A percentile compares a stretch with the other conserved stretches of the same genome.
Evolutionary conservation across 2,888 invertebrate species (phyloP).

Genomic region (Cheilosia vernalis): DNA sequence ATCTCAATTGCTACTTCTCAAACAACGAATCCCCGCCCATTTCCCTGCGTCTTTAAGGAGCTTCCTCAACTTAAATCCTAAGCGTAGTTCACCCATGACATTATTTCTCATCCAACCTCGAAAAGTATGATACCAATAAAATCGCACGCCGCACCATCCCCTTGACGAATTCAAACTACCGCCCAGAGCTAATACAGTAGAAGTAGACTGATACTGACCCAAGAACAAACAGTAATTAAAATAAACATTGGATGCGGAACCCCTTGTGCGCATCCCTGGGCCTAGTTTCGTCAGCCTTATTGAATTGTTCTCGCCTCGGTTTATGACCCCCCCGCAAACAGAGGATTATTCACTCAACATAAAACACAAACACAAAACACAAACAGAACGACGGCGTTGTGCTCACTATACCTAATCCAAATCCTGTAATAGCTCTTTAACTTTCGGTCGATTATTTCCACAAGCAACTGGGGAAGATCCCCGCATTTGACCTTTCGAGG

Average conservation of each 20-base stretch:
- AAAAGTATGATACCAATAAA: slow-evolving; percentile 13
- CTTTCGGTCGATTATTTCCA: slow-evolving; percentile 65
- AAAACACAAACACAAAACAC: slow-evolving; percentile 13
- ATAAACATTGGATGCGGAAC: slow-evolving; percentile 42
- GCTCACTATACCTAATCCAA: slow-evolving; percentile 3
- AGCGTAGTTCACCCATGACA: slow-evolving; percentile 13
- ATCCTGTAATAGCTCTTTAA: slow-evolving; percentile 57
- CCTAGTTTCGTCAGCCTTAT: slow-evolving; percentile 37
- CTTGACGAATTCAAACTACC: neutral
- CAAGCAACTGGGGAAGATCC: slow-evolving; percentile 7
- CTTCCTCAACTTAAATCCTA: slow-evolving; percentile 14
- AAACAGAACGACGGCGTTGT: slow-evolving; percentile 23
- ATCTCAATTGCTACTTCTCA: neutral
- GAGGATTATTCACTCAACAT: slow-evolving; percentile 52
- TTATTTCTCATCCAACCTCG: neutral
- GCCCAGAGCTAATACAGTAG: neutral
- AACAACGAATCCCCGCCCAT: neutral
- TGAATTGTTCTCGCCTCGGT: slow-evolving; percentile 64
- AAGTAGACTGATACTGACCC: neutral
- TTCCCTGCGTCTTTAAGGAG: neutral
- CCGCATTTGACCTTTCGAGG: slow-evolving; percentile 44
- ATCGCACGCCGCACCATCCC: slow-evolving; percentile 4
- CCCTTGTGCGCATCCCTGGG: neutral
- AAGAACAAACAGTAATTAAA: slow-evolving; percentile 44
- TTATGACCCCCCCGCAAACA: slow-evolving; percentile 3